A percentile compares a stretch with the other conserved stretches of the same genome.
Evolutionary conservation across 2,113 vertebrate species (phyloP).

Genomic region (Vireo altiloquus): DNA sequence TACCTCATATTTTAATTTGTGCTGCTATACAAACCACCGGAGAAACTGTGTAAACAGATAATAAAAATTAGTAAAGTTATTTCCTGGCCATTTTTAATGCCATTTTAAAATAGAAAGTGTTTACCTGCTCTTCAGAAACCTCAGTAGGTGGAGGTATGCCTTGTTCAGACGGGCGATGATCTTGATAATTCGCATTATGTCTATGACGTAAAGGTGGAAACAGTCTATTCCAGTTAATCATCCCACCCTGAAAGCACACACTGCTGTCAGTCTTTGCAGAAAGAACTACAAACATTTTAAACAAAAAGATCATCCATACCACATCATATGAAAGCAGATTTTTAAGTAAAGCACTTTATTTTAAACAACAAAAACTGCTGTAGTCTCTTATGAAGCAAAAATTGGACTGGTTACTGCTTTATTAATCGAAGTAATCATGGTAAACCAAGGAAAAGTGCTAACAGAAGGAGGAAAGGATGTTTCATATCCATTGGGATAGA

Average conservation of each 20-base stretch:
- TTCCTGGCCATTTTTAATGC: background rate
- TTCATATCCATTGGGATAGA: background rate
- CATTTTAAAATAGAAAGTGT: background rate
- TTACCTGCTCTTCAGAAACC: constrained; percentile 93
- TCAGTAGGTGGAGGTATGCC: constrained; percentile 74
- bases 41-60: background rate
- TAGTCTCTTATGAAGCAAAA: background rate
- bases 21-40: background rate
- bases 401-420: background rate
- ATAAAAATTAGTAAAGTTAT: background rate
- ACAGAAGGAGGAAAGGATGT: background rate
- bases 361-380: background rate
- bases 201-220: constrained; percentile 86
- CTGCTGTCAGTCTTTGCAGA: background rate
- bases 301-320: background rate
- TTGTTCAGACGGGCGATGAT: constrained; percentile 66
- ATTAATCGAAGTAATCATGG: background rate
- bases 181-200: constrained; percentile 75
- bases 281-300: background rate
- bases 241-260: constrained; percentile 76
- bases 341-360: background rate
- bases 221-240: constrained; percentile 90
- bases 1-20: background rate
- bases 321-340: background rate
- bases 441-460: background rate